A percentile compares a stretch with the other conserved stretches of the same genome.
Evolutionary conservation across 23 tunicate species (phyloP).

Genomic region (Trididemnum clinides): DNA sequence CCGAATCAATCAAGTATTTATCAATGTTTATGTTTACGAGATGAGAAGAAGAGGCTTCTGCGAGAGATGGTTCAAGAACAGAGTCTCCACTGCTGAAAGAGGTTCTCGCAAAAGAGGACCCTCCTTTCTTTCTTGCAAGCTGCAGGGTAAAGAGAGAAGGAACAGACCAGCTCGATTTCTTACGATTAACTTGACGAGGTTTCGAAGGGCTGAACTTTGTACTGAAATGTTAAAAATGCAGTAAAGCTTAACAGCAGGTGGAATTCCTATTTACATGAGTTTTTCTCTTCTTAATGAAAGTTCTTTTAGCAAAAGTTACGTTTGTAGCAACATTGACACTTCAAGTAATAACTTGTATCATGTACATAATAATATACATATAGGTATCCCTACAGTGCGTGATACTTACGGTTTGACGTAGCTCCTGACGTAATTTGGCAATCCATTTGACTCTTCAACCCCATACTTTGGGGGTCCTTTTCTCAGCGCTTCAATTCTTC

Average conservation of each 20-base stretch:
- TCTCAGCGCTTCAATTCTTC: conserved; percentile 49
- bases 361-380: no score
- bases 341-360: no score
- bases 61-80: background rate
- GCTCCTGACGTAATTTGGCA: conserved; percentile 65
- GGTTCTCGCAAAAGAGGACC: background rate
- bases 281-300: no score
- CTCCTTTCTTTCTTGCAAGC: conserved; percentile 1
- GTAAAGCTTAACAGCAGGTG: no score
- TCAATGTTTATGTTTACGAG: conserved; percentile 82
- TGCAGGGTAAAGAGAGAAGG: conserved; percentile 70
- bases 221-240: no score
- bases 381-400: no score
- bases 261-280: no score
- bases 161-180: conserved; percentile 75
- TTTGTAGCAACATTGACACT: no score
- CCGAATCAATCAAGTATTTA: conserved; percentile 20
- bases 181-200: no score
- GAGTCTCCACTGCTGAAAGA: background rate
- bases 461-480: conserved; percentile 80
- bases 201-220: no score
- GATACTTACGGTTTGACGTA: no score
- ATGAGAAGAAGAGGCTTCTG: conserved; percentile 50
- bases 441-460: background rate
- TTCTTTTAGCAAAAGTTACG: no score